Evolutionary conservation across 2,113 vertebrate genomes (phyloP), one percentile per base, ranked within the genome.

Genomic region (Erinaceus europaeus): DNA sequence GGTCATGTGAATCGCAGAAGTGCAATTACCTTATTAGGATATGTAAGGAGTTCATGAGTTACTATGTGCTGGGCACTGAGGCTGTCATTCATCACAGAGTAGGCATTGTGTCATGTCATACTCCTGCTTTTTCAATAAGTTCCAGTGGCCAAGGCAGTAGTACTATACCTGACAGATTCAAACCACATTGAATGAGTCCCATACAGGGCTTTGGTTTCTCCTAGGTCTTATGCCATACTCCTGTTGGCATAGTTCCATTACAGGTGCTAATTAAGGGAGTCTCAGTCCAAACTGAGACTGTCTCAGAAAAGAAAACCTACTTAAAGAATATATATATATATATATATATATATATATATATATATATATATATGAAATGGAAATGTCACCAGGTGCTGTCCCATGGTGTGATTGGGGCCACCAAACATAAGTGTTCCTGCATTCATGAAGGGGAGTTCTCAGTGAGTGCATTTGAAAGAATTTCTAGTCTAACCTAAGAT

Each of bases 341-440:
- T n/a, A n/a, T n/a, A n/a, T n/a, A n/a, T n/a, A n/a, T n/a, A n/a
- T n/a, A n/a, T n/a, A n/a, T n/a, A n/a, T n/a, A n/a, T n/a, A n/a
- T n/a, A n/a, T n/a, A n/a, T n/a, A n/a, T n/a, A n/a, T n/a, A n/a
- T n/a, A n/a, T n/a, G n/a, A n/a, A n/a, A n/a, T n/a, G n/a, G n/a
- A 87, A 90, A 42, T 88, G 90, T 90, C 84, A 65, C 74, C 62
- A 75, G 65, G 93, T 94, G 90, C 93, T 85, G 85, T 36, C 62
- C 73, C 67, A 5, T 72, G 89, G 90, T 65, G 88, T 1, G 48
- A 68, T 15, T 27, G 25, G 62, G 44, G 23, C 40, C 74, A 80
- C 64, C 57, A 32, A 53, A 92, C 75, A 38, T 18, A 76, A 84
- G 38, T 78, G 65, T 93, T 92, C 80, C 93, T 72, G 29, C 61